phyloP scores from a whole-genome alignment of 2,888 invertebrate genomes.

The Patella caerulea region DNA sequence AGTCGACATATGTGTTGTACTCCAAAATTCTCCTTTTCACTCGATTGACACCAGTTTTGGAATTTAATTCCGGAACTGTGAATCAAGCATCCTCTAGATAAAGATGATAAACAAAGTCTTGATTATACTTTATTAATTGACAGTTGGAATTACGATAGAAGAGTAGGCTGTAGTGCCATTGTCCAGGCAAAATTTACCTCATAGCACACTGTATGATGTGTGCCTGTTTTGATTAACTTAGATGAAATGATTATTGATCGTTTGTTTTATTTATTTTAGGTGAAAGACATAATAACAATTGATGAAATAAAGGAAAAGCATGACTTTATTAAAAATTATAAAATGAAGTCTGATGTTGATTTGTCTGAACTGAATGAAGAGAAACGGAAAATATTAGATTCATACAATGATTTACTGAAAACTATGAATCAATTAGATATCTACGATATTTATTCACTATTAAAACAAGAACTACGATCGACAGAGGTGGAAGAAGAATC shows the following conservation, averaged over 20 bases:
- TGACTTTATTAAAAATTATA: not conserved
- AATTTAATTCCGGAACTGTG: too few species aligned
- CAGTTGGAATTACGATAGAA: too few species aligned
- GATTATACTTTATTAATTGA: too few species aligned
- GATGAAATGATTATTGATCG: not conserved
- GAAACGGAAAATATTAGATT: constrained; percentile 49
- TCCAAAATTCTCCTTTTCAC: too few species aligned
- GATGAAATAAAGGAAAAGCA: not conserved
- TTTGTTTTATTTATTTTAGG: not conserved
- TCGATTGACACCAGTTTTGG: too few species aligned
- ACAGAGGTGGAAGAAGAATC: constrained; percentile 33
- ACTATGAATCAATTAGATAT: constrained; percentile 26
- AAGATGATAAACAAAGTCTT: too few species aligned
- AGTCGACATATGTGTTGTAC: too few species aligned
- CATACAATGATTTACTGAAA: constrained; percentile 40
- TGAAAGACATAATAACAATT: not conserved
- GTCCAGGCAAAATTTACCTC: too few species aligned
- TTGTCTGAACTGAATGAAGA: constrained; percentile 52
- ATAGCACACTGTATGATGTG: too few species aligned
- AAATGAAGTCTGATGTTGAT: not conserved
- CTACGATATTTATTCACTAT: constrained; percentile 4
- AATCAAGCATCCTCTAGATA: too few species aligned
- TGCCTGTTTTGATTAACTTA: not conserved
- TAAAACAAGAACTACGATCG: constrained; percentile 35
- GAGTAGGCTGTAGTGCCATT: too few species aligned